Evolutionary conservation across 2,888 invertebrate species (phyloP), one percentile per base, ranked within the genome.

Genomic region (Aplocera efformata): DNA sequence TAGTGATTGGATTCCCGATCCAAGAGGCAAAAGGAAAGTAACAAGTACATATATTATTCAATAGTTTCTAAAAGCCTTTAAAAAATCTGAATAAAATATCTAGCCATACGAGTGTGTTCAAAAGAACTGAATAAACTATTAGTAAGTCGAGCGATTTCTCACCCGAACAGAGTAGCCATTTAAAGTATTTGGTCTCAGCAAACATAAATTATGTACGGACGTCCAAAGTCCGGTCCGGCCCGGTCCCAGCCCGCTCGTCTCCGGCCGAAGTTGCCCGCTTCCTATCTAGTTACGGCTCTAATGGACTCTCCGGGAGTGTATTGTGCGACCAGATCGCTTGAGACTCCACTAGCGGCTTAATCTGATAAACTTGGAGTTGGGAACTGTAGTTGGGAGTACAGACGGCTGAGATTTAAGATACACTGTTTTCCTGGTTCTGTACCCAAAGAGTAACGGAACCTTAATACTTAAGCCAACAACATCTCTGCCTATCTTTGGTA

Each of bases 281-380:
- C 56, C 60, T 58, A 61, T 60, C 61, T 67, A 60, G 66, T 78
- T 74, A 72, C 64, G 68, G 72, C 74, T 63, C 67, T 79, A 79
- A 80, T 80, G 72, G 72, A 55, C 64, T 66, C 69, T 53, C 49
- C 50, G 65, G 74, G 64, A 63, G 58, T 58, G 65, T 63, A 59
- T 42, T 33, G 38, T 25, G 39, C 30, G 22, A 35, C 46, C 38
- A 61, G 37, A 48, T 44, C 41, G 41, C 32, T 27, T 32, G 20
- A 23, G 27, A 48, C 33, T 28, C 26, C 10, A 32, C 36, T 33
- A 26, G 30, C 33, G 22, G 26, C 7, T 13, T 43, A 39, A 43
- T 43, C 34, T 30, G 26, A 34, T 34, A 33, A 37, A 32, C 38
- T 39, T 10, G 9, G 9, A 32, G 30, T 25, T 41, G 33, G 40